These are phyloP conservation scores for Prietella phreatophila DNA, from an alignment of 2,113 vertebrate species.

Conservation along the genomic window DNA sequence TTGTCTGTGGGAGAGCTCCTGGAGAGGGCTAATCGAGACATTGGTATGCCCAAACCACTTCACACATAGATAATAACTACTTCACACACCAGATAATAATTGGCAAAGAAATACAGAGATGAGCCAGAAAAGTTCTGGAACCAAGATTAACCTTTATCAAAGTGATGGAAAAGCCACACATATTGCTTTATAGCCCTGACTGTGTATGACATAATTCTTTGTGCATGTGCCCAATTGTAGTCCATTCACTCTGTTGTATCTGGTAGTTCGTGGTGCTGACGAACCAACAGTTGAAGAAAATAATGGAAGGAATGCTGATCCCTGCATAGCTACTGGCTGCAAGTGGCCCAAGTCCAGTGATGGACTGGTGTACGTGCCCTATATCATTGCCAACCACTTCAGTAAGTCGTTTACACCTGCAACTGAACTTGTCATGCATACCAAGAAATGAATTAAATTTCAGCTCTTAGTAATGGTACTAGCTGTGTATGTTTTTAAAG, in stretches of 20 bases:
- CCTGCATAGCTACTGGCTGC: constrained; percentile 45
- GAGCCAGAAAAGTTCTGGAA: too few relatives aligned
- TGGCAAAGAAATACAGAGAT: too few relatives aligned
- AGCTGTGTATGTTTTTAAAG: neutral
- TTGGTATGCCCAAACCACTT: neutral
- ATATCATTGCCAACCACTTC: constrained; percentile 54
- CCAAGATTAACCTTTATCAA: too few relatives aligned
- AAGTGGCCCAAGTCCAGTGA: constrained; percentile 52
- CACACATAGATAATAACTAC: neutral
- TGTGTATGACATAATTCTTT: neutral
- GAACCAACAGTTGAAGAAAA: constrained; percentile 31
- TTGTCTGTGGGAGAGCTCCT: constrained; percentile 12
- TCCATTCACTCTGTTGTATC: neutral
- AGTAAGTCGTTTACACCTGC: constrained; percentile 24
- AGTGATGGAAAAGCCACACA: too few relatives aligned
- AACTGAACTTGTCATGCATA: neutral
- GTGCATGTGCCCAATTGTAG: neutral
- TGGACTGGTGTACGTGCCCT: constrained; percentile 52
- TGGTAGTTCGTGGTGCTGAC: constrained; percentile 41
- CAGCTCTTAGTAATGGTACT: neutral
- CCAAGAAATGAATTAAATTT: neutral
- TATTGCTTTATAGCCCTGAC: neutral
- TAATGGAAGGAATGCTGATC: constrained; percentile 43
- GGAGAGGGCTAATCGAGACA: constrained; percentile 3
- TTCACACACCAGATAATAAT: too few relatives aligned